Evolutionary conservation across 2,888 invertebrate genomes (phyloP), one percentile per base, ranked within the genome.

Genomic region (Harpalus rufipes): DNA sequence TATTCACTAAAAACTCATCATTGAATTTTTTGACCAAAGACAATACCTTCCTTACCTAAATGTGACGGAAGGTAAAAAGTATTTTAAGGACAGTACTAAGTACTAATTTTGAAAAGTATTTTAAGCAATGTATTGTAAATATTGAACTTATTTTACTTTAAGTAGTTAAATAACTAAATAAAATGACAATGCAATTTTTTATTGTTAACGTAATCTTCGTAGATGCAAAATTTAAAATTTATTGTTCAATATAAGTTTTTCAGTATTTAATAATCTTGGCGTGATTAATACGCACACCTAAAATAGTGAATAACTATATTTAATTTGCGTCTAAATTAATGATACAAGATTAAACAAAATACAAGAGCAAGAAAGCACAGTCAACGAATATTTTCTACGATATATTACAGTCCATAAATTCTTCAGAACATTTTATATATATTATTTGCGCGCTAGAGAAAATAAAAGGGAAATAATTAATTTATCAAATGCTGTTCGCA

Each of bases 391-490:
- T 74, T 51, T 51, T 74, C 51, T 21, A 51, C 74, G 41, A 74
- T 74, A 51, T 74, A 74, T 74, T 74, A 21, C 74, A 44, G 51
- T 51, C 74, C 74, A 74, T 74, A 74, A 74, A 74, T 74, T 74
- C 44, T 51, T 74, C 44, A 44, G 14, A 74, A 51, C 51, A 74
- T 74, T 74, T 74, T 32, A 56, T 16, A 74, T 74, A 74, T 74
- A 51, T 74, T 72, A 72, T 76, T 76, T 51, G 56, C 51, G 25
- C 5, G 18, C 41, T 10, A 56, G 41, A 58, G 56, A 78, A 78
- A 81, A 68, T 81, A 81, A 81, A 68, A 72, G 81, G 51, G 81
- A 81, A 81, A 56, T 81, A 72, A 81, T 81, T 81, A 81, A 81
- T 81, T 81, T 81, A 51, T 81, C 81, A 56, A 59, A 32, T 61